Evolutionary conservation across 2,113 vertebrate species (phyloP).

Genomic region (Argyrosomus japonicus): DNA sequence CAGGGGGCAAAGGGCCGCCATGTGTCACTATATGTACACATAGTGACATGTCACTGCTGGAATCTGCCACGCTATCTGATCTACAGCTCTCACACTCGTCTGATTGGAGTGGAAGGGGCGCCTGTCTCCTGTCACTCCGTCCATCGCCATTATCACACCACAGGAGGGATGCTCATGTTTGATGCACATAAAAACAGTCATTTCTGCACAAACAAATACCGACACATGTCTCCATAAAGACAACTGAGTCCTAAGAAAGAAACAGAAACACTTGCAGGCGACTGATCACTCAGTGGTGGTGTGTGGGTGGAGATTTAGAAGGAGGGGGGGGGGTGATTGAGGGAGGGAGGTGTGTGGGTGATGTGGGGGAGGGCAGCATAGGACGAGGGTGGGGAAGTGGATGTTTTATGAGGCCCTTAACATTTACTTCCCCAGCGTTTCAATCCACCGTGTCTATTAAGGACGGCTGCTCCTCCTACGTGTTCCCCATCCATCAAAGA

Average conservation of each 20-base stretch:
- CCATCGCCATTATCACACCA: slow-evolving; percentile 24
- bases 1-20: slow-evolving; percentile 46
- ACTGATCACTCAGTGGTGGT: slow-evolving; percentile 48
- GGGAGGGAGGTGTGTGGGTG: slow-evolving; percentile 61
- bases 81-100: slow-evolving; percentile 15
- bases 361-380: slow-evolving; percentile 58
- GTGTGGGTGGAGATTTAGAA: slow-evolving; percentile 60
- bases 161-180: slow-evolving; percentile 14
- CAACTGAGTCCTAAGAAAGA: slow-evolving; percentile 28
- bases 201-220: neutral
- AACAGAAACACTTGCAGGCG: slow-evolving; percentile 33
- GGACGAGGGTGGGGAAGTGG: slow-evolving; percentile 74
- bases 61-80: slow-evolving; percentile 48
- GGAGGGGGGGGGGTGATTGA: slow-evolving; percentile 39
- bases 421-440: slow-evolving; percentile 86
- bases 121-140: slow-evolving; percentile 23
- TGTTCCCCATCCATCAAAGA: slow-evolving; percentile 84
- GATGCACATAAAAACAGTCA: slow-evolving; percentile 16
- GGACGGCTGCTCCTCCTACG: slow-evolving; percentile 81
- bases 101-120: slow-evolving; percentile 26
- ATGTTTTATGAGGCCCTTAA: slow-evolving; percentile 88
- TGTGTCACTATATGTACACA: slow-evolving; percentile 41
- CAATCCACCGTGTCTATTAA: slow-evolving; percentile 86
- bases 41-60: slow-evolving; percentile 35
- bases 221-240: slow-evolving; percentile 9